Evolutionary conservation across 2,888 invertebrate genomes (phyloP).

Genomic region (Glyphotaelius pellucidus): DNA sequence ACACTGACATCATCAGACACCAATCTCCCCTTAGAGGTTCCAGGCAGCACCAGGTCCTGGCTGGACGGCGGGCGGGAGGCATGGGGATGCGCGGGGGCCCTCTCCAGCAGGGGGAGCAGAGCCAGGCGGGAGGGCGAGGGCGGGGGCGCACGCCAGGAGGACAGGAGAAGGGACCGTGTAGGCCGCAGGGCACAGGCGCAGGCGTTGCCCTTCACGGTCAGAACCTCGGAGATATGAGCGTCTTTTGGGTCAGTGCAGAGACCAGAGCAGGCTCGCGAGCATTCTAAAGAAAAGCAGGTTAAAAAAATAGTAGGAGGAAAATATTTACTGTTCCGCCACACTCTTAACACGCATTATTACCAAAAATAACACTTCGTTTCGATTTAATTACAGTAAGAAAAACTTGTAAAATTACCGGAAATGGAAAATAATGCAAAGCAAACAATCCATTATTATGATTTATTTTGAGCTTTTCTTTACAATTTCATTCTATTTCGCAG

Average conservation of each 20-base stretch:
- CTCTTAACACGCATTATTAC: neutral
- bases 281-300: conserved; percentile 60
- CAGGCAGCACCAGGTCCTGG: conserved; percentile 43
- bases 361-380: no score
- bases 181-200: conserved; percentile 72
- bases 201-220: conserved; percentile 71
- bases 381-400: no score
- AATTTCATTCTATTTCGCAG: no score
- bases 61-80: neutral
- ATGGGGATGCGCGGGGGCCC: conserved; percentile 45
- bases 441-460: no score
- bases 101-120: conserved; percentile 57
- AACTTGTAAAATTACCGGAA: no score
- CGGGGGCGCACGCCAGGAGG: conserved; percentile 65
- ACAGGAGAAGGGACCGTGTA: conserved; percentile 53
- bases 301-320: no score
- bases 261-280: conserved; percentile 62
- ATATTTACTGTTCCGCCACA: no score
- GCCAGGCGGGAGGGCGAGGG: conserved; percentile 60
- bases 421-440: no score
- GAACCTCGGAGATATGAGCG: conserved; percentile 71
- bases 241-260: conserved; percentile 65
- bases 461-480: no score
- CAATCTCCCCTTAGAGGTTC: conserved; percentile 54
- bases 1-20: conserved; percentile 57